Evolutionary conservation across 2,797 vertebrate species (phyloP).

Genomic region (Pygocentrus nattereri): DNA sequence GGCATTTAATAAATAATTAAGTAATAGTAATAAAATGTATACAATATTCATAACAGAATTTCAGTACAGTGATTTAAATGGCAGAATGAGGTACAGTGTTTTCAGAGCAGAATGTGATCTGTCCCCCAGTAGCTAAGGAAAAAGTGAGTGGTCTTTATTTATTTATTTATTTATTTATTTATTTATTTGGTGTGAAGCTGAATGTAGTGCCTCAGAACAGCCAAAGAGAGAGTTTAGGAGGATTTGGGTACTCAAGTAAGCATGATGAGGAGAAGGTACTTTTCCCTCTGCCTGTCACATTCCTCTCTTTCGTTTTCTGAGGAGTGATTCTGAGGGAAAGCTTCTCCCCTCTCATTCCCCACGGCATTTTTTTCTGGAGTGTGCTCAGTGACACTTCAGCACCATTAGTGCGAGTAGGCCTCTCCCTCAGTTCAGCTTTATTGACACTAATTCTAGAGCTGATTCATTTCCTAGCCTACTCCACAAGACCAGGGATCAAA

Average conservation of each 20-base stretch:
- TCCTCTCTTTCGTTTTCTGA: background rate
- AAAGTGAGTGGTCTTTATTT: background rate
- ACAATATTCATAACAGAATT: too few relatives aligned
- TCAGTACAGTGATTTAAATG: too few relatives aligned
- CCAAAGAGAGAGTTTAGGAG: background rate
- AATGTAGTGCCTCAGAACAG: background rate
- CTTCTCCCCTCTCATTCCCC: background rate
- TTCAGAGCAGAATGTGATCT: too few relatives aligned
- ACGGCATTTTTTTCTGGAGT: background rate
- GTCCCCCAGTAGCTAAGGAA: background rate
- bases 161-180: too few relatives aligned
- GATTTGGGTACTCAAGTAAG: background rate
- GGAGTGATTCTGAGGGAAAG: background rate
- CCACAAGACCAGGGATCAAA: background rate
- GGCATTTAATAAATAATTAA: too few relatives aligned
- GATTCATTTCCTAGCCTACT: slow-evolving; percentile 22
- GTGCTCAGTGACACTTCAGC: background rate
- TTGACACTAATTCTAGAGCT: slow-evolving; percentile 13
- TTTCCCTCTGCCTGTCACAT: background rate
- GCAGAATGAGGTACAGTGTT: too few relatives aligned
- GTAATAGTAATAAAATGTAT: too few relatives aligned
- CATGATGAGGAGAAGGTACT: background rate
- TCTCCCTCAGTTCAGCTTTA: slow-evolving; percentile 1
- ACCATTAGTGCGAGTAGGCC: background rate
- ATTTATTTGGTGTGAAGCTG: background rate